Percentiles rank a stretch among this genome's conserved stretches.
These are phyloP conservation scores for Chaetodon trifasciatus DNA, from an alignment of 2,797 vertebrate genomes.

Conservation along the genomic window DNA sequence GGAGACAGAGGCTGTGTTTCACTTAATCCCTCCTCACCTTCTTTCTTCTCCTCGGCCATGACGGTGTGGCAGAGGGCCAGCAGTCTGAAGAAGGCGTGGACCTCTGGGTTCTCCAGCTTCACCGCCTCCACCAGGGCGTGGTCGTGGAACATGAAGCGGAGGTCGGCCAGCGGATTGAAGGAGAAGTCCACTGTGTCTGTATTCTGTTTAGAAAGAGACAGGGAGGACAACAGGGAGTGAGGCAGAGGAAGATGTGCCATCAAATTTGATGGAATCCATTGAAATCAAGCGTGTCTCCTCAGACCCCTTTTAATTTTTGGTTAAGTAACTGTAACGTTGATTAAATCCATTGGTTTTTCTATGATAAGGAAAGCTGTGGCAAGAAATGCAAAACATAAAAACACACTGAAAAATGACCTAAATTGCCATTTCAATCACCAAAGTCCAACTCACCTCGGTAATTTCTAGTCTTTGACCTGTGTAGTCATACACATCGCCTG, in stretches of 20 bases:
- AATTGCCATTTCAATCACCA: neutral
- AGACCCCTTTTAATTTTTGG: neutral
- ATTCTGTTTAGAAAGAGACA: conserved; percentile 76
- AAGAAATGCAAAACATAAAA: neutral
- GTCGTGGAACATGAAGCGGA: conserved; percentile 92
- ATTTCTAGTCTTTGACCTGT: conserved; percentile 85
- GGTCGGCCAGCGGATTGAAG: conserved; percentile 91
- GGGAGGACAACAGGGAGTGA: too few relatives aligned
- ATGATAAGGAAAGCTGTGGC: neutral
- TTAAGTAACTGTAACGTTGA: neutral
- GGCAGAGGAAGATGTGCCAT: too few relatives aligned
- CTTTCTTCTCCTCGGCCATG: conserved; percentile 93
- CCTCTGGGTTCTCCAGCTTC: conserved; percentile 83
- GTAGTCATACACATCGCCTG: conserved; percentile 88
- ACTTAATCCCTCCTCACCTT: conserved; percentile 80
- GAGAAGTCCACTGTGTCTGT: conserved; percentile 92
- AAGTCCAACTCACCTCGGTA: conserved; percentile 85
- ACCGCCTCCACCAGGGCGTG: conserved; percentile 90
- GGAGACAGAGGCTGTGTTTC: neutral
- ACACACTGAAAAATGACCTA: neutral
- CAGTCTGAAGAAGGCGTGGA: conserved; percentile 92
- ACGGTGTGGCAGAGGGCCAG: conserved; percentile 96
- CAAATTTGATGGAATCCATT: neutral
- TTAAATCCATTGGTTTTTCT: neutral
- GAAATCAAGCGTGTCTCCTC: neutral